These are phyloP conservation scores for Pedetes capensis DNA, from an alignment of 2,113 vertebrate species.

Conservation along the genomic window DNA sequence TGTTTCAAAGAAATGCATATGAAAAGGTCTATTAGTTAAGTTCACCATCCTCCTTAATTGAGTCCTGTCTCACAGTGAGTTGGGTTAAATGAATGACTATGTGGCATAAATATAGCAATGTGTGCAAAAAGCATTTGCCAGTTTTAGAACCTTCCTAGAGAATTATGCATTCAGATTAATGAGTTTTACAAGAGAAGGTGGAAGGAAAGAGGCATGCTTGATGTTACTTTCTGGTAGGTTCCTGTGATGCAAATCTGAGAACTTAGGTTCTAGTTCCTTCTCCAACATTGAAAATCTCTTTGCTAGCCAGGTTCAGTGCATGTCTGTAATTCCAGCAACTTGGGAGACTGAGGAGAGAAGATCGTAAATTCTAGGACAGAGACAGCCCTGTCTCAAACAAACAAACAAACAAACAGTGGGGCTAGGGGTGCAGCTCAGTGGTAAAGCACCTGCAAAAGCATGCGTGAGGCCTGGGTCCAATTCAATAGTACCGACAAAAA, in stretches of 20 bases:
- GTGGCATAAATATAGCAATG: neutral
- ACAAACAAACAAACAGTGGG: too few species aligned
- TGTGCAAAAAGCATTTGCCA: neutral
- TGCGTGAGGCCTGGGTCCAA: too few species aligned
- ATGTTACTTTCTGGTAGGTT: too few species aligned
- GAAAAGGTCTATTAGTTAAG: neutral
- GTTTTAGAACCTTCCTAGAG: neutral
- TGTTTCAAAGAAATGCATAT: neutral
- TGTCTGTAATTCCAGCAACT: too few species aligned
- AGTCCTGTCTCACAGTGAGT: neutral
- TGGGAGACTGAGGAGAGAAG: too few species aligned
- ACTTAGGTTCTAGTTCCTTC: neutral
- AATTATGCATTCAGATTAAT: neutral
- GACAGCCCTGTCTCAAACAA: too few species aligned
- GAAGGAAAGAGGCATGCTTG: neutral
- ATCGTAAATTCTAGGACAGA: too few species aligned
- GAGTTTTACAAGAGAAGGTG: neutral
- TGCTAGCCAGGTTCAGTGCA: too few species aligned
- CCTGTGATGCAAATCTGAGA: neutral
- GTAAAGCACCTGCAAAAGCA: too few species aligned
- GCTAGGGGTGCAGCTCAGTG: too few species aligned
- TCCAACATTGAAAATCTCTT: slow-evolving; percentile 2
- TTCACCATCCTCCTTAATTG: neutral
- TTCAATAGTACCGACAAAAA: too few species aligned
- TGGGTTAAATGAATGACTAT: neutral